Evolutionary conservation across 2,888 invertebrate genomes (phyloP).

Genomic region (Amaurobius ferox): DNA sequence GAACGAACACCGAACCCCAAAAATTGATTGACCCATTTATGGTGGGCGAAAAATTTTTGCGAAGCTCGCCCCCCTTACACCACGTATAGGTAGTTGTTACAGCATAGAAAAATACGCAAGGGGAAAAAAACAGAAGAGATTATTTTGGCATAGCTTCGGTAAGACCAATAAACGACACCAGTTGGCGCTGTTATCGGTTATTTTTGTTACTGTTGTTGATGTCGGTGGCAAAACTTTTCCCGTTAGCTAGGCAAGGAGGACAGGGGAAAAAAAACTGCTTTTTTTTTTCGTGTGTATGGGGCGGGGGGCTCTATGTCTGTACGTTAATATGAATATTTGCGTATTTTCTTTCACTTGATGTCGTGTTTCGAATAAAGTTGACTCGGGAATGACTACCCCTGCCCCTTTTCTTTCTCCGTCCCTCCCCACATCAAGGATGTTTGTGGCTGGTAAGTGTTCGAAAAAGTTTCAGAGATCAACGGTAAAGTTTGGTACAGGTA

Average conservation of each 20-base stretch:
- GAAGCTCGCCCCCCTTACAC: neutral
- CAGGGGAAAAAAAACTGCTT: neutral
- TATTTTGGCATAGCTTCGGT: conserved; percentile 33
- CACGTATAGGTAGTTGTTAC: conserved; percentile 35
- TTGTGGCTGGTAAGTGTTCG: neutral
- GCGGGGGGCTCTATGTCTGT: neutral
- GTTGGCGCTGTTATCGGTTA: conserved; percentile 60
- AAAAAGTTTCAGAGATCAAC: too few relatives aligned
- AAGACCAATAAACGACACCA: conserved; percentile 53
- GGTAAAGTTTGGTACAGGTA: too few relatives aligned
- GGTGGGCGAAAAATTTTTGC: conserved; percentile 32
- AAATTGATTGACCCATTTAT: conserved; percentile 69
- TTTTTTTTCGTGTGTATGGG: neutral
- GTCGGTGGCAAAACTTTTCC: conserved; percentile 48
- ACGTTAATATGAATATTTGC: conserved; percentile 29
- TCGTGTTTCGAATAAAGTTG: neutral
- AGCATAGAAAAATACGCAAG: neutral
- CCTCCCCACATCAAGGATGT: neutral
- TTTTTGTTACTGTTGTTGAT: conserved; percentile 30
- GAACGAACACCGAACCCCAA: conserved; percentile 44
- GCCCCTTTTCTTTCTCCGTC: neutral
- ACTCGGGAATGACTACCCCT: neutral
- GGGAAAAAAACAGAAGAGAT: neutral
- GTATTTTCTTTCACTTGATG: neutral
- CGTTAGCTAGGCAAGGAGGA: conserved; percentile 21